Evolutionary conservation across 1,140 invertebrate genomes (phyloP).

Genomic region (Anastrepha ludens): DNA sequence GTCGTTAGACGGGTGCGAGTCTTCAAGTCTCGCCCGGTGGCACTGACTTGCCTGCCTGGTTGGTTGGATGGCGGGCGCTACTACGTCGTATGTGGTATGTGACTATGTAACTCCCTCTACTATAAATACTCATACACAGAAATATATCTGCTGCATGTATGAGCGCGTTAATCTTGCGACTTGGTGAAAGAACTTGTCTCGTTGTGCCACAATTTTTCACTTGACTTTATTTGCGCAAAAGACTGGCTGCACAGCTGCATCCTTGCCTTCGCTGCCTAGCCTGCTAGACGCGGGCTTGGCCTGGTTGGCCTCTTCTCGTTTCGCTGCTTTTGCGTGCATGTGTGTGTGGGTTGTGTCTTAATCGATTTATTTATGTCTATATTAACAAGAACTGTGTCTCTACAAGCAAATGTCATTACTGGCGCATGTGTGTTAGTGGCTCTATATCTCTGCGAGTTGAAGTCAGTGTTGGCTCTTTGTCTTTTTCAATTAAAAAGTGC

Average conservation of each 20-base stretch:
- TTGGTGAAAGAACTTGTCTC: constrained; percentile 52
- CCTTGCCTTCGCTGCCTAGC: not conserved
- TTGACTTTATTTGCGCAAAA: constrained; percentile 35
- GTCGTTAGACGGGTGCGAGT: constrained; percentile 34
- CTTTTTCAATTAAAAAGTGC: constrained; percentile 13
- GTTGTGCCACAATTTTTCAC: constrained; percentile 31
- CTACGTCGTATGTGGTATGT: not conserved
- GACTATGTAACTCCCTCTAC: not conserved
- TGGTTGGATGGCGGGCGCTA: not conserved
- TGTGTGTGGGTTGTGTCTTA: not conserved
- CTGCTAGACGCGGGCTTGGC: not conserved
- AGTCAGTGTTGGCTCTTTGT: not conserved
- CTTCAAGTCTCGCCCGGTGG: constrained; percentile 44
- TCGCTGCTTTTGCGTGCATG: not conserved
- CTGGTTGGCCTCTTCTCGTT: not conserved
- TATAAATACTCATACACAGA: too few species aligned
- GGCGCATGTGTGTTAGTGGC: not conserved
- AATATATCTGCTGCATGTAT: not conserved
- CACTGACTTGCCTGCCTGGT: not conserved
- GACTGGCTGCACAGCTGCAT: not conserved
- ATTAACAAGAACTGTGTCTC: constrained; percentile 42
- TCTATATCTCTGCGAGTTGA: not conserved
- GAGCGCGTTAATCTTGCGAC: not conserved
- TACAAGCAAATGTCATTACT: constrained; percentile 4
- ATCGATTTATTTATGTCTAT: constrained; percentile 52